Base-by-base conservation (phyloP, 64 coral and sea anemone genomes). In the Catalaphyllia jardinei region DNA sequence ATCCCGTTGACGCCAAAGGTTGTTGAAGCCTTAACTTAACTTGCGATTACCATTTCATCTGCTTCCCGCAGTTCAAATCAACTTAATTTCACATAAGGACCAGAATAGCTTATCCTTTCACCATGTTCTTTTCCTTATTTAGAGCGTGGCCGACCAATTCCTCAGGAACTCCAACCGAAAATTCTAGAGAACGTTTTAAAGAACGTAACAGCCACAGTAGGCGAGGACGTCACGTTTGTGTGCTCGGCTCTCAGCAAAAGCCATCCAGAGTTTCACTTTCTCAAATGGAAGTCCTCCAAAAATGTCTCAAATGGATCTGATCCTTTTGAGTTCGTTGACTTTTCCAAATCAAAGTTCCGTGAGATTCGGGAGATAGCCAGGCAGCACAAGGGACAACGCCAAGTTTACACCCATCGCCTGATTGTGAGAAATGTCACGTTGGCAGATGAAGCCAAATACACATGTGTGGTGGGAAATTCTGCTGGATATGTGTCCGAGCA, bases 381-480 rank as follows among this genome's bases (percentile, higher is more conserved):
- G 86, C 60, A 67, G 19, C 74, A 30, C 46, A 13, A 27, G 4
- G 82, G 49, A 10, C 46, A 78, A 6, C 57, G 61, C 4, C 29
- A 61, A 14, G 61, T 76, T 8, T 87, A 87, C n/a, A 78, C 55
- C 29, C 90, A 92, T 51, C 75, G 76, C 24, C 62, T 92, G n/a
- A 33, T 82, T 75, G 51, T 92, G 18, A 39, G 73, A 28, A 92
- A 92, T 60, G 90, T 92, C 9, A 87, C 35, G n/a, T 28, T 42
- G 60, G 29, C 74, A 46, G 90, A 92, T 57, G 81, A 92, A 27
- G 90, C 81, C 42, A 74, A 65, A 52, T 92, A 92, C 74, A 86
- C 90, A 29, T 92, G 90, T 39, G 31, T 92, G 74, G 90, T 87
- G 28, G 60, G 90, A 51, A 75, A 77, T 30, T 71, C 72, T 13